Base-by-base conservation (phyloP, 2,888 invertebrate species). In the Herminia tarsipennalis region DNA sequence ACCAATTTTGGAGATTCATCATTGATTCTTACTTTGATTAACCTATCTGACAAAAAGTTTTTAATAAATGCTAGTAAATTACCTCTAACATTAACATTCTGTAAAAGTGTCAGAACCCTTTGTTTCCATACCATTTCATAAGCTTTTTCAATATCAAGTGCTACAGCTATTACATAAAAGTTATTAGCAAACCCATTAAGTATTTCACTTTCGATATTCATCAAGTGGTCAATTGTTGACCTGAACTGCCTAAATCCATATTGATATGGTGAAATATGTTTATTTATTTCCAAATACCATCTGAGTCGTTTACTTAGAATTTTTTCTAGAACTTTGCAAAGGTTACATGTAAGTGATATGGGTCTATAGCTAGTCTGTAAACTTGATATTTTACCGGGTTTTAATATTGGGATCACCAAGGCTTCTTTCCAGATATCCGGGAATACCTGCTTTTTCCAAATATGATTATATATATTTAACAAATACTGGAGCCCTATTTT, bases 301-400 rank as follows among this genome's bases (percentile, higher is more conserved):
- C 43, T 42, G 1, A 57, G 21, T 43, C 54, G 30, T 24, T 33
- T 41, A 33, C 48, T 48, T 16, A 57, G 33, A 21, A 52, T 43
- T 46, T 55, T 58, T 49, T 28, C 56, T 50, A 40, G 45, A 56
- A 27, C 34, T n/a, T n/a, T n/a, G n/a, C n/a, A n/a, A n/a, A n/a
- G n/a, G n/a, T n/a, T n/a, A n/a, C n/a, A n/a, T n/a, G n/a, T n/a
- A n/a, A n/a, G n/a, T n/a, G n/a, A n/a, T n/a, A n/a, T n/a, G n/a
- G n/a, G n/a, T n/a, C n/a, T n/a, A n/a, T n/a, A n/a, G n/a, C n/a
- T 59, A 6, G 39, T 14, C 27, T 14, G 12, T n/a, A 10, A 28
- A 9, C 13, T 42, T 2, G 44, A 21, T 5, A 38, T 21, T 40
- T 50, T 56, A 5, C 46, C 48, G 10, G 51, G 53, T 45, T 56